A percentile compares a stretch with the other conserved stretches of the same genome.
Conservation (phyloP, 2,113 vertebrate genomes). For the Ciconia maguari region DNA sequence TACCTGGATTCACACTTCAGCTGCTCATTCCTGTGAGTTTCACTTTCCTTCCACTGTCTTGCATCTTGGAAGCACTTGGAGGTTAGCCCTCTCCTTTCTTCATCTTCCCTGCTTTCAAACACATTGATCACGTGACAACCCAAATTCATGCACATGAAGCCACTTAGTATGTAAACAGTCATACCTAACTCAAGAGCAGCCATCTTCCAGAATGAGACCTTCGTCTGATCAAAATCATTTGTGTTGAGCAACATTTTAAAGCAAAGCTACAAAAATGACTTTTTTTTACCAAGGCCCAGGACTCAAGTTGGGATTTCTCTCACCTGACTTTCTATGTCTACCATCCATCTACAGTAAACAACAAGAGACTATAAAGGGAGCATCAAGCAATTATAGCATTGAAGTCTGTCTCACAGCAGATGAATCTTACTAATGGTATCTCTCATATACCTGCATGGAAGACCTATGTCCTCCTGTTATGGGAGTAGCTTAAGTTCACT, state of each 20-base stretch:
- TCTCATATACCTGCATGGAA: not conserved
- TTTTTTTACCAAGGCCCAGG: not conserved
- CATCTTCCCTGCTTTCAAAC: not conserved
- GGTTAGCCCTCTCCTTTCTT: not conserved
- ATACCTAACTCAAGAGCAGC: not conserved
- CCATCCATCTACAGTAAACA: not conserved
- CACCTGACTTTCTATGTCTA: not conserved
- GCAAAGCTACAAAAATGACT: not conserved
- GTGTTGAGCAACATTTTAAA: not conserved
- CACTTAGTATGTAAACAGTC: not conserved
- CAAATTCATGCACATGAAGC: not conserved
- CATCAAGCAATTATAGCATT: not conserved
- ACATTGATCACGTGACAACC: not conserved
- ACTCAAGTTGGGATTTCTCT: not conserved
- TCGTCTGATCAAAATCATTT: not conserved
- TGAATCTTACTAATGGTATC: not conserved
- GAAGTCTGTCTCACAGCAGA: not conserved
- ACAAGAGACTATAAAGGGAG: not conserved
- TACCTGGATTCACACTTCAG: not conserved
- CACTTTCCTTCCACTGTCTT: not conserved
- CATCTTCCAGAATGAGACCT: not conserved
- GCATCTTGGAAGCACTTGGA: not conserved
- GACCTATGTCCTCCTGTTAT: not conserved
- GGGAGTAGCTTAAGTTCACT: not conserved
- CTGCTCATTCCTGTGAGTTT: not conserved